Base-by-base conservation (phyloP, 2,113 vertebrate species). In the Psittacara wagleri region DNA sequence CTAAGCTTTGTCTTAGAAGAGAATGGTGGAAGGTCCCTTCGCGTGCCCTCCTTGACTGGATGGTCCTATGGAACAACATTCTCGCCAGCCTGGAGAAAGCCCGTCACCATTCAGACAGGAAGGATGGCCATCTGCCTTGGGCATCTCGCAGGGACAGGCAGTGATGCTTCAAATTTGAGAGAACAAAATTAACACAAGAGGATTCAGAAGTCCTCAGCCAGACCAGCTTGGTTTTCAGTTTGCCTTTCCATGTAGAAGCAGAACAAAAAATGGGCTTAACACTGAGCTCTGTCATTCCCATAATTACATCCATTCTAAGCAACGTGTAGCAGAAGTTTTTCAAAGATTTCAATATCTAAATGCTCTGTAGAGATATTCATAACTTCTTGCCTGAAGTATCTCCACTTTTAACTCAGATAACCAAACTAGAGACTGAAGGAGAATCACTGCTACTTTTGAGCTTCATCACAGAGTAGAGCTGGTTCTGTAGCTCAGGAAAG, bases 31-130 rank as follows among this genome's bases (percentile, higher is more conserved):
- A 84, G 59, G 81, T 96, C 95, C 91, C 83, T 96, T 84, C 67
- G 15, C 5, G 19, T 84, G 96, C 61, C 76, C 91, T 96, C 92
- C 93, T 97, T 96, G 90, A 95, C 93, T 92, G 91, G 91, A 95
- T 86, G 84, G 95, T 94, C 84, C 86, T 68, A 39, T 77, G 84
- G 90, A 93, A 91, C 72, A 91, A 19, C 82, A 79, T 79, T 91
- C 80, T 91, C 43, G 22, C 90, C 61, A 64, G 75, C 88, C 87
- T 54, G 93, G 88, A 94, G 97, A 92, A 94, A 69, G 79, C 89
- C 88, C 19, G 17, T 88, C 81, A 89, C 94, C 91, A 95, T 96
- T 97, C 93, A 97, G 92, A 94, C 92, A 92, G 68, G 90, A 96
- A 96, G 96, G 94, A 96, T 81, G 83, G 69, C 86, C 75, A 82